Conservation (phyloP, 1,140 invertebrate species). For the Drosophila tani region DNA sequence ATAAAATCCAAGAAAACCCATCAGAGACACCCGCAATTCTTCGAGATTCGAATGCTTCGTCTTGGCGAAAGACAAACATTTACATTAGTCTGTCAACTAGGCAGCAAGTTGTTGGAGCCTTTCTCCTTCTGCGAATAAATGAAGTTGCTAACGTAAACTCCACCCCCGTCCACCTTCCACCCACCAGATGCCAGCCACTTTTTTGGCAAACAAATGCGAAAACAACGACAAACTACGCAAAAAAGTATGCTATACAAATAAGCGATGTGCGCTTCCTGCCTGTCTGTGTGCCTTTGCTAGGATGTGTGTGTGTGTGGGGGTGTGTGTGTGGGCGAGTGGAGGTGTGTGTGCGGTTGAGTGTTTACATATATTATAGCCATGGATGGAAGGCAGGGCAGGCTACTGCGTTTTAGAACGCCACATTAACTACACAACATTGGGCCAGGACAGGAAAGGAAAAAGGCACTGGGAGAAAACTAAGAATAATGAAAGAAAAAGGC, state of each 20-base stretch:
- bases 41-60: slow-evolving; percentile 1
- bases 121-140: slow-evolving; percentile 30
- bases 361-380: slow-evolving; percentile 73
- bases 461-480: neutral
- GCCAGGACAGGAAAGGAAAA: neutral
- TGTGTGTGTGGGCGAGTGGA: slow-evolving; percentile 4
- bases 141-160: slow-evolving; percentile 48
- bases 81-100: slow-evolving; percentile 46
- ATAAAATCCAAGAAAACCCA: neutral
- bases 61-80: slow-evolving; percentile 44
- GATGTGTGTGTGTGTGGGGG: neutral
- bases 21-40: neutral
- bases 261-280: slow-evolving; percentile 52
- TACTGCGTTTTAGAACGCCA: slow-evolving; percentile 76
- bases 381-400: slow-evolving; percentile 31
- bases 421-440: slow-evolving; percentile 76
- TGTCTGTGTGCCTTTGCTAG: slow-evolving; percentile 2
- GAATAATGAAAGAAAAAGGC: no score
- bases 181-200: slow-evolving; percentile 17
- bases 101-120: slow-evolving; percentile 52
- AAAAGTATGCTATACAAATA: slow-evolving; percentile 77
- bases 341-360: slow-evolving; percentile 65
- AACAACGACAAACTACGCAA: slow-evolving; percentile 77
- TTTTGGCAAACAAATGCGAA: slow-evolving; percentile 65
- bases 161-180: neutral